A percentile compares a stretch with the other conserved stretches of the same genome.
These are phyloP conservation scores for Rhagoletis pomonella DNA, from an alignment of 1,140 invertebrate genomes.

Conservation along the genomic window DNA sequence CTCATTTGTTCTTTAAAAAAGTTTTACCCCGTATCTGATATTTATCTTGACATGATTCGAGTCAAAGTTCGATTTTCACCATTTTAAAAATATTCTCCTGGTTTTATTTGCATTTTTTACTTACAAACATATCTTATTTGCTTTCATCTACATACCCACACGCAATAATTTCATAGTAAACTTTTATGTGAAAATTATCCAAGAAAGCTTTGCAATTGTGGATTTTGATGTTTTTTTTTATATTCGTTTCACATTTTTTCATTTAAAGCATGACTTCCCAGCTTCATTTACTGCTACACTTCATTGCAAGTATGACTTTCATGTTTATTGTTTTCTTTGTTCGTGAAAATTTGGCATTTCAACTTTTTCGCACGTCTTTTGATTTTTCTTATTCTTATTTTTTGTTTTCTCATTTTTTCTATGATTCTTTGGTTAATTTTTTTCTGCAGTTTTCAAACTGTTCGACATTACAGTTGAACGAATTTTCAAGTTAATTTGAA, in stretches of 20 bases:
- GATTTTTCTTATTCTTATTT: not conserved
- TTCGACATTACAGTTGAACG: slow-evolving; percentile 12
- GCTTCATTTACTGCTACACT: not conserved
- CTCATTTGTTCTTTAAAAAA: too few relatives aligned
- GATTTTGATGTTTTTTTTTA: not conserved
- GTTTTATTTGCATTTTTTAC: too few relatives aligned
- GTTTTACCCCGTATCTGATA: too few relatives aligned
- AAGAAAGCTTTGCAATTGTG: too few relatives aligned
- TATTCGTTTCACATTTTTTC: not conserved
- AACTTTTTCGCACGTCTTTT: slow-evolving; percentile 44
- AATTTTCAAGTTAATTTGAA: slow-evolving; percentile 46
- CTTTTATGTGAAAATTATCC: too few relatives aligned
- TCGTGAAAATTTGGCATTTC: not conserved
- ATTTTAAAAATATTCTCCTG: too few relatives aligned
- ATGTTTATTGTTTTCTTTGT: slow-evolving; percentile 37
- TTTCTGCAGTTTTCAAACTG: not conserved
- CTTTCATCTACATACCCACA: too few relatives aligned
- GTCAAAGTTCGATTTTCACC: too few relatives aligned
- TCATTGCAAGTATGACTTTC: not conserved
- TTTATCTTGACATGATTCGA: too few relatives aligned
- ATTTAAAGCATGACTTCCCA: not conserved
- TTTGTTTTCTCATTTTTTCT: not conserved
- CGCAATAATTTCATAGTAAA: too few relatives aligned
- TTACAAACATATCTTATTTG: too few relatives aligned
- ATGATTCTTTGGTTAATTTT: not conserved